A percentile compares a stretch with the other conserved stretches of the same genome.
phyloP scores from a whole-genome alignment of 1,140 invertebrate genomes.

The Oryzaephilus surinamensis region DNA sequence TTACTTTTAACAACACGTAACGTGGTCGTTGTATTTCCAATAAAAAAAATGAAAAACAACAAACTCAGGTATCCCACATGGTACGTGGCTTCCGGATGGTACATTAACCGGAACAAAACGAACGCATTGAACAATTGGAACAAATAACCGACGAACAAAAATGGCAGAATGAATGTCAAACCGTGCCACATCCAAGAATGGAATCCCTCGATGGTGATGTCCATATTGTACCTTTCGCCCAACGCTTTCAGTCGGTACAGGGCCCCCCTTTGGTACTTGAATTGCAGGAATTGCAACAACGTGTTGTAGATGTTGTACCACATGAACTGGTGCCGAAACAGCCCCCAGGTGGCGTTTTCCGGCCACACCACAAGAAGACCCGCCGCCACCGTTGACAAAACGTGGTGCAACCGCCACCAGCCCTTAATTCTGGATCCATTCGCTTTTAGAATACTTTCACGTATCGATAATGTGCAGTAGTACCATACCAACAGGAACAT shows the following conservation, averaged over 20 bases:
- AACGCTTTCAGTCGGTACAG: slow-evolving; percentile 88
- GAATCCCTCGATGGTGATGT: slow-evolving; percentile 97
- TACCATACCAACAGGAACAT: slow-evolving; percentile 97
- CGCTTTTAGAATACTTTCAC: slow-evolving; percentile 89
- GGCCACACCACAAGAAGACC: slow-evolving; percentile 94
- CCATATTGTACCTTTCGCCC: slow-evolving; percentile 93
- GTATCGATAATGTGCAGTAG: slow-evolving; percentile 94
- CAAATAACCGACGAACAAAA: slow-evolving; percentile 85
- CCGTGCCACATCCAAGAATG: slow-evolving; percentile 99
- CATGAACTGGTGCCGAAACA: slow-evolving; percentile 85
- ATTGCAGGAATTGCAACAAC: slow-evolving; percentile 36
- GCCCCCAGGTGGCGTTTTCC: slow-evolving; percentile 78
- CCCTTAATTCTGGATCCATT: slow-evolving; percentile 81
- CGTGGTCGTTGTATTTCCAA: no score
- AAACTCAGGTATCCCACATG: no score
- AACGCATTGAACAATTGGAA: slow-evolving; percentile 93
- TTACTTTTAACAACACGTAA: no score
- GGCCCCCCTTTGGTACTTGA: slow-evolving; percentile 90
- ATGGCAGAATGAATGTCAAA: slow-evolving; percentile 89
- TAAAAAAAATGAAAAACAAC: no score
- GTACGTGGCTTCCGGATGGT: no score
- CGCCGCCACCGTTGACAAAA: slow-evolving; percentile 85
- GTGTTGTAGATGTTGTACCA: slow-evolving; percentile 85
- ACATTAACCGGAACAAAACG: no score
- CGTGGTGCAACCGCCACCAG: slow-evolving; percentile 97